Conservation (phyloP, 2,888 invertebrate species). For the Troides helena region DNA sequence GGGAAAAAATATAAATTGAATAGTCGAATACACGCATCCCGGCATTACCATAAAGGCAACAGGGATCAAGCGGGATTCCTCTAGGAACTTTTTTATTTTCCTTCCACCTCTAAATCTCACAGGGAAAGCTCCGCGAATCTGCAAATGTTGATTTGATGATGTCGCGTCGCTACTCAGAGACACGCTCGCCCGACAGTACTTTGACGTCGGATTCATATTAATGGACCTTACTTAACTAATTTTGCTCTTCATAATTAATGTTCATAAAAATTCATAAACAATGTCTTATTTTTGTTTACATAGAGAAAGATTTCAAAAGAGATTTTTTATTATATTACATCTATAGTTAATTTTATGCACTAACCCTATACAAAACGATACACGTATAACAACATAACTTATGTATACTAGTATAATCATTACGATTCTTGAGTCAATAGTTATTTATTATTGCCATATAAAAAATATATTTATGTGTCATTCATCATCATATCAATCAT, state of each 20-base stretch:
- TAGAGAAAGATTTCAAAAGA: no score
- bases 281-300: no score
- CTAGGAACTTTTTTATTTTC: conserved; percentile 81
- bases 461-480: no score
- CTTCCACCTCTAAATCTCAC: conserved; percentile 80
- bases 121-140: conserved; percentile 79
- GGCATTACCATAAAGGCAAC: conserved; percentile 79
- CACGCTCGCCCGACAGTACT: conserved; percentile 25
- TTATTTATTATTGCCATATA: no score
- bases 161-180: conserved; percentile 40
- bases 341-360: no score
- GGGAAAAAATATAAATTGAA: conserved; percentile 80
- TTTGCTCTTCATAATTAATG: background rate
- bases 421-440: no score
- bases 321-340: no score
- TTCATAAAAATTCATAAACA: no score
- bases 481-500: no score
- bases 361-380: no score
- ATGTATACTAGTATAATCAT: no score
- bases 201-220: conserved; percentile 6
- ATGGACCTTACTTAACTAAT: conserved; percentile 1
- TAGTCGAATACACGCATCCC: conserved; percentile 80
- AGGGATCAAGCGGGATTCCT: conserved; percentile 79
- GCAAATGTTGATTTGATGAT: conserved; percentile 82
- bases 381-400: no score